Evolutionary conservation across 2,113 vertebrate genomes (phyloP), one percentile per base, ranked within the genome.

Genomic region (Dasyornis broadbenti): DNA sequence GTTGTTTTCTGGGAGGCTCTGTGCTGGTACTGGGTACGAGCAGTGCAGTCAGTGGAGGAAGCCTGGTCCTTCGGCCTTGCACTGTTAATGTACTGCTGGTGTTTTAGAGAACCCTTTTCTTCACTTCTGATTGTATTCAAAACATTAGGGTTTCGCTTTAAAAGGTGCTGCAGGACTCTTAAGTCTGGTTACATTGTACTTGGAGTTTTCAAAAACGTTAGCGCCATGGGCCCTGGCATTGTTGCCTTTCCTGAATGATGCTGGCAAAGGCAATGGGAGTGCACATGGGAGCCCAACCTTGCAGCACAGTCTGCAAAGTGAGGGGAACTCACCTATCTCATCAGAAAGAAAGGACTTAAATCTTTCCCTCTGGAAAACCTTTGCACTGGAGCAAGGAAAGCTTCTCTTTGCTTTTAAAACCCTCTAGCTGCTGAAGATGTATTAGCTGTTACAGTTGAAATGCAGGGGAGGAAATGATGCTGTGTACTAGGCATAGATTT

Each of bases 81-180:
- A 0, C 18, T 24, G 3, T 44, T 59, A 28, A 8, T 4, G 2
- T 18, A 3, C 21, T 78, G 37, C 52, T 63, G 35, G 7, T 56
- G 8, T 22, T 50, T 72, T 60, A 65, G 8, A 65, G 37, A 45
- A 23, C 1, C 0, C 3, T 69, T 81, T 59, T 44, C 44, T 82
- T 86, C 40, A 11, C 3, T 87, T 80, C 42, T 64, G 30, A 26
- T 47, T 27, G 10, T 30, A 21, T 53, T 50, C 9, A 52, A 60
- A 66, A 5, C 15, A 24, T 50, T 8, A 31, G 10, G 30, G 26
- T 52, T 68, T 89, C 24, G 27, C 18, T 91, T 70, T 2, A 47
- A 86, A 50, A 44, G 47, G 9, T 71, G 56, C 47, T 71, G 42
- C 8, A 3, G 50, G 13, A 64, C 37, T 90, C 56, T 42, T 31